Evolutionary conservation across 2,888 invertebrate species (phyloP).

Genomic region (Agrypnus murinus): DNA sequence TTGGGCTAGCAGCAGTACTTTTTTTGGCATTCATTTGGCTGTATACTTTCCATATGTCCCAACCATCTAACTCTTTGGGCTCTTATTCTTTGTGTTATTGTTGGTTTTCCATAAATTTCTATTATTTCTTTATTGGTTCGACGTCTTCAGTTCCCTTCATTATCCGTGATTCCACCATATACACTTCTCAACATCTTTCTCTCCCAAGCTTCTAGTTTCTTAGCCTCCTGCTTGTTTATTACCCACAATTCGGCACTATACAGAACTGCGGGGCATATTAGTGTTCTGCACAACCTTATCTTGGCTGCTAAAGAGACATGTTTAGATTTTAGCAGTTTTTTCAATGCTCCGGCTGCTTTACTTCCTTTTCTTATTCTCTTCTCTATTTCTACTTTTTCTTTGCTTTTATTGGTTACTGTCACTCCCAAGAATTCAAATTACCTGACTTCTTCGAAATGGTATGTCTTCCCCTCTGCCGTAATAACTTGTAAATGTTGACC

Average conservation of each 20-base stretch:
- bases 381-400: no score
- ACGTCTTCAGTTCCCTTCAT: constrained; percentile 22
- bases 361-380: constrained; percentile 15
- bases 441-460: constrained; percentile 9
- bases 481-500: constrained; percentile 3
- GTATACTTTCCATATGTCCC: constrained; percentile 28
- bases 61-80: constrained; percentile 36
- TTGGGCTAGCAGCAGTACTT: constrained; percentile 12
- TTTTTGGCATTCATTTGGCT: constrained; percentile 15
- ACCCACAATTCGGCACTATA: constrained; percentile 30
- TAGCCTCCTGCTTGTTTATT: constrained; percentile 30
- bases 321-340: constrained; percentile 29
- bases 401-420: no score
- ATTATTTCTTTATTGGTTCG: constrained; percentile 29
- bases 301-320: constrained; percentile 30
- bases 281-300: constrained; percentile 28
- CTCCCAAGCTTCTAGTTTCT: constrained; percentile 39
- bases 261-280: constrained; percentile 17
- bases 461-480: constrained; percentile 22
- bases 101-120: constrained; percentile 24
- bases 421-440: constrained; percentile 10
- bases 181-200: constrained; percentile 39
- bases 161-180: constrained; percentile 28
- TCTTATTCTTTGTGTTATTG: constrained; percentile 19
- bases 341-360: neutral